Conservation (phyloP, 2,888 invertebrate species). For the Mythimna lalbum region DNA sequence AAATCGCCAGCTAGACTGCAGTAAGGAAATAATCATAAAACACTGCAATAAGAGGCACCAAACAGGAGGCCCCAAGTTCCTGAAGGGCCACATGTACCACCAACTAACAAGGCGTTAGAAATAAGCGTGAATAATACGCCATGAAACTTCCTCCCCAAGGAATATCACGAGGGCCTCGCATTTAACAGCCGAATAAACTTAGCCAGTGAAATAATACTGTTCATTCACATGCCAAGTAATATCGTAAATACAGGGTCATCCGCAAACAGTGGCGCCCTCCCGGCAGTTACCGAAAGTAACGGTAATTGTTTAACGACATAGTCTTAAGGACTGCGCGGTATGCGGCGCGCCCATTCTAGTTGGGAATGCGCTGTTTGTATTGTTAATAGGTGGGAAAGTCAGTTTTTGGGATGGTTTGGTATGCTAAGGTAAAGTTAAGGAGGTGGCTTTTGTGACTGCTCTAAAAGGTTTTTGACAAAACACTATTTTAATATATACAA, state of each 20-base stretch:
- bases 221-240: constrained; percentile 65
- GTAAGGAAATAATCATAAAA: constrained; percentile 10
- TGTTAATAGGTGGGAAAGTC: constrained; percentile 36
- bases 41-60: constrained; percentile 9
- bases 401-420: constrained; percentile 23
- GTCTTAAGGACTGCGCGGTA: constrained; percentile 62
- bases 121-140: constrained; percentile 54
- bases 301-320: constrained; percentile 70
- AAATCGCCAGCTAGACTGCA: not conserved
- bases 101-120: constrained; percentile 42
- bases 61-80: constrained; percentile 15
- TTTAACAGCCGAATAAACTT: constrained; percentile 63
- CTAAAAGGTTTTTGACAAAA: too few species aligned
- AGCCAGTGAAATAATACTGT: constrained; percentile 60
- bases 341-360: constrained; percentile 50
- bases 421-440: not conserved
- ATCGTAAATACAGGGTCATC: constrained; percentile 67
- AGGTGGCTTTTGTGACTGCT: not conserved
- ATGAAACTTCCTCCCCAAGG: constrained; percentile 52
- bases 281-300: constrained; percentile 67
- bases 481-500: too few species aligned
- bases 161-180: constrained; percentile 51
- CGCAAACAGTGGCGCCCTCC: constrained; percentile 60
- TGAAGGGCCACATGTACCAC: constrained; percentile 18
- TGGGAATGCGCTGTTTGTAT: constrained; percentile 47